Conservation (phyloP, 2,888 invertebrate species). For the Eubasilissa splendida region DNA sequence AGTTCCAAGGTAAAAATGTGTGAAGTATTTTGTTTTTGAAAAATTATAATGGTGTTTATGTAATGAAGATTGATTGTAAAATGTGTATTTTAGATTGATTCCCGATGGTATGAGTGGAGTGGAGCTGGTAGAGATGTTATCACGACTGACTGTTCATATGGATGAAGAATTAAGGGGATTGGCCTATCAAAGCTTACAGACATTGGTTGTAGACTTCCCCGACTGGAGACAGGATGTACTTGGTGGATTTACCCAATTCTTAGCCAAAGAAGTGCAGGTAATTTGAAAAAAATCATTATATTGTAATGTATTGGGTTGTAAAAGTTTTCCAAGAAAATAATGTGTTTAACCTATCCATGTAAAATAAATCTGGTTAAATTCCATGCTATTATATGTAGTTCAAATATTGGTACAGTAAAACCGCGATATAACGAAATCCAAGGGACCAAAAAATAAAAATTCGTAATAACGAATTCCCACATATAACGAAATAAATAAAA, state of each 20-base stretch:
- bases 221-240: slow-evolving; percentile 98
- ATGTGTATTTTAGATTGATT: slow-evolving; percentile 78
- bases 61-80: no score
- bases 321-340: background rate
- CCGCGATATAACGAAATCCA: no score
- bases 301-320: background rate
- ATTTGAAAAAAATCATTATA: background rate
- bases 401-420: no score
- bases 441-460: no score
- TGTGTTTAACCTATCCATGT: no score
- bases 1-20: slow-evolving; percentile 78
- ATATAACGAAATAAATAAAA: no score
- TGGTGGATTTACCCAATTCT: slow-evolving; percentile 94
- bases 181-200: slow-evolving; percentile 96
- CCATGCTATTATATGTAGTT: no score
- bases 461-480: no score
- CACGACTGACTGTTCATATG: slow-evolving; percentile 96
- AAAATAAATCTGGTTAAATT: no score
- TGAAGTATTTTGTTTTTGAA: background rate
- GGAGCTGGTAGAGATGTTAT: slow-evolving; percentile 94
- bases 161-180: slow-evolving; percentile 96
- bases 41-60: background rate
- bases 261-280: slow-evolving; percentile 89
- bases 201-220: slow-evolving; percentile 95
- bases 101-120: slow-evolving; percentile 97